phyloP scores from a whole-genome alignment of 2,888 invertebrate genomes.

The Himalopsyche tibetana region DNA sequence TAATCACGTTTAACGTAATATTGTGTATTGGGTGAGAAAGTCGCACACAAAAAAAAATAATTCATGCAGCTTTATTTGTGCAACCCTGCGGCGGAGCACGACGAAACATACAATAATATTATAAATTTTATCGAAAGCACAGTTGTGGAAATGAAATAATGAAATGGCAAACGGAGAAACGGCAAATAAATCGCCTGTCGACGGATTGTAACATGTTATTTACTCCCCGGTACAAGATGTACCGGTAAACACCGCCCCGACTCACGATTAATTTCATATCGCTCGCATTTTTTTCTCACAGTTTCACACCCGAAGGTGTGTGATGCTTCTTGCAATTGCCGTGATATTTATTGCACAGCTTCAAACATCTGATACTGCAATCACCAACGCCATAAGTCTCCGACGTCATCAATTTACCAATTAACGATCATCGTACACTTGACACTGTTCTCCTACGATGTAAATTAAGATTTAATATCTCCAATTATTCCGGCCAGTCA shows the following conservation, averaged over 20 bases:
- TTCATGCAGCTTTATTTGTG: not conserved
- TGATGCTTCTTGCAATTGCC: conserved; percentile 22
- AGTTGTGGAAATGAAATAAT: conserved; percentile 37
- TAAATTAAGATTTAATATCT: too few relatives aligned
- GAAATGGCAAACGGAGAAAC: conserved; percentile 41
- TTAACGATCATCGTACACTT: too few relatives aligned
- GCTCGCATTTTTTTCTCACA: conserved; percentile 39
- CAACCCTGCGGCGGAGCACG: conserved; percentile 7
- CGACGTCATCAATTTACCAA: too few relatives aligned
- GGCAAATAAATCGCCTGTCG: conserved; percentile 43
- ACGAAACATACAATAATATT: conserved; percentile 10
- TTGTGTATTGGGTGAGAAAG: too few relatives aligned
- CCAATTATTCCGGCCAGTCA: too few relatives aligned
- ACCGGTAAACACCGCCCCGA: not conserved
- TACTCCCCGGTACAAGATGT: conserved; percentile 37
- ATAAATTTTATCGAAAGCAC: conserved; percentile 35
- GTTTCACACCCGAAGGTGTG: conserved; percentile 36
- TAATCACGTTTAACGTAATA: too few relatives aligned
- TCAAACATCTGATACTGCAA: too few relatives aligned
- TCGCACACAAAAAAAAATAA: too few relatives aligned
- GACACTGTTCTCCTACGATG: too few relatives aligned
- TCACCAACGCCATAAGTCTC: too few relatives aligned
- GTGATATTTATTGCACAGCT: not conserved
- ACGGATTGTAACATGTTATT: conserved; percentile 36
- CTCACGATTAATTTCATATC: conserved; percentile 37